A percentile compares a stretch with the other conserved stretches of the same genome.
These are phyloP conservation scores for Sebastes hubbsi DNA, from an alignment of 2,797 vertebrate genomes.

Conservation along the genomic window DNA sequence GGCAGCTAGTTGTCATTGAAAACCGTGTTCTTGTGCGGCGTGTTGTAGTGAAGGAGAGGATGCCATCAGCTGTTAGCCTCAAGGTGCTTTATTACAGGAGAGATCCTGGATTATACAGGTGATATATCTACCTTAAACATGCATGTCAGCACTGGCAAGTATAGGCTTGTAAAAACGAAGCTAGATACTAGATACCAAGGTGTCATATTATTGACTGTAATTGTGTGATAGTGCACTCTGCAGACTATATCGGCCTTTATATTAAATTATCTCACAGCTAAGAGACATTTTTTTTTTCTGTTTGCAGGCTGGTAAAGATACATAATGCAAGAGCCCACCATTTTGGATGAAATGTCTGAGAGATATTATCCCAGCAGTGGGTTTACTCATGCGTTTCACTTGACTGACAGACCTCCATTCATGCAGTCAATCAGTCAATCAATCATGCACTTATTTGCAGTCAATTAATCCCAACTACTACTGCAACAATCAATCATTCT, in stretches of 20 bases:
- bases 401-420: slow-evolving; percentile 11
- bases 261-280: slow-evolving; percentile 15
- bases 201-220: background rate
- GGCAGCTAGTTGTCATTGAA: no score
- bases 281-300: background rate
- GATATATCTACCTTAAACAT: background rate
- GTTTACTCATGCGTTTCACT: background rate
- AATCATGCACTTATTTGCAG: slow-evolving; percentile 8
- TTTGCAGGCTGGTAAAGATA: background rate
- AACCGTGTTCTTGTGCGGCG: background rate
- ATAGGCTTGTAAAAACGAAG: background rate
- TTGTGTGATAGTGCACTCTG: background rate
- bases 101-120: slow-evolving; percentile 65
- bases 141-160: background rate
- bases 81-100: slow-evolving; percentile 48
- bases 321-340: slow-evolving; percentile 53
- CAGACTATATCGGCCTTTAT: slow-evolving; percentile 21
- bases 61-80: slow-evolving; percentile 71
- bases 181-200: background rate
- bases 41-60: slow-evolving; percentile 16
- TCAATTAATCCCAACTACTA: background rate
- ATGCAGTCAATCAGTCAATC: background rate
- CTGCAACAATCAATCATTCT: background rate
- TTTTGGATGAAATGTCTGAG: slow-evolving; percentile 50
- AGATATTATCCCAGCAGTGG: background rate